Evolutionary conservation across 2,888 invertebrate genomes (phyloP).

Genomic region (Dascillus cervinus): DNA sequence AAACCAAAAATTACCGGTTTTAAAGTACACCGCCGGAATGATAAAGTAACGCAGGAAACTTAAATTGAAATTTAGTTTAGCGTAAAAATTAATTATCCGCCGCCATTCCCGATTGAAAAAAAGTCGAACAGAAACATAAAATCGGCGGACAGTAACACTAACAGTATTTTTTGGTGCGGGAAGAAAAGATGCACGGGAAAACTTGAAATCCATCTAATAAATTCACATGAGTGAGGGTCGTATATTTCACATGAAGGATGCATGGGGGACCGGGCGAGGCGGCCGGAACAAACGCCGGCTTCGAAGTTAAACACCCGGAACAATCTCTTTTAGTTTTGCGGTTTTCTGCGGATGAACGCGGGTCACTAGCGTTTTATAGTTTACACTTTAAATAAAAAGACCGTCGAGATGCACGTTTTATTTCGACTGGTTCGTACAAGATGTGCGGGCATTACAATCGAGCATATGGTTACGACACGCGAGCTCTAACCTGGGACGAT

Average conservation of each 20-base stretch:
- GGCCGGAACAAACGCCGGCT: conserved; percentile 20
- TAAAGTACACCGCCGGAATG: too few relatives aligned
- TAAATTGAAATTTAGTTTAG: conserved; percentile 4
- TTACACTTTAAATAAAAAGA: conserved; percentile 15
- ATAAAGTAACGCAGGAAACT: too few relatives aligned
- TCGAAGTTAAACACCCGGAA: conserved; percentile 31
- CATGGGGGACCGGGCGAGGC: too few relatives aligned
- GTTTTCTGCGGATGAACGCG: conserved; percentile 28
- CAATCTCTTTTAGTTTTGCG: conserved; percentile 33
- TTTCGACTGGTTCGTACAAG: neutral
- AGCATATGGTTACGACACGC: conserved; percentile 33
- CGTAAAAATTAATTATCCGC: neutral
- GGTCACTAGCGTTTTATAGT: conserved; percentile 27
- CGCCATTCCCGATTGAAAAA: conserved; percentile 8
- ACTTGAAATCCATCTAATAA: conserved; percentile 26
- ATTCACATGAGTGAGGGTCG: conserved; percentile 23
- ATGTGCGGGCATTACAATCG: conserved; percentile 26
- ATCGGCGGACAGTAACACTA: conserved; percentile 19
- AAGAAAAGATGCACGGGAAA: conserved; percentile 20
- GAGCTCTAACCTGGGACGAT: conserved; percentile 31
- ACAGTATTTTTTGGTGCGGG: conserved; percentile 24
- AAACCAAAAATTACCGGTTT: too few relatives aligned
- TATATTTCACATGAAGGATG: conserved; percentile 22
- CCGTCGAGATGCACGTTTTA: neutral
- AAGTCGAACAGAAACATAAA: conserved; percentile 10